Conservation (phyloP, 2,113 vertebrate genomes). For the Tympanuchus pallidicinctus region DNA sequence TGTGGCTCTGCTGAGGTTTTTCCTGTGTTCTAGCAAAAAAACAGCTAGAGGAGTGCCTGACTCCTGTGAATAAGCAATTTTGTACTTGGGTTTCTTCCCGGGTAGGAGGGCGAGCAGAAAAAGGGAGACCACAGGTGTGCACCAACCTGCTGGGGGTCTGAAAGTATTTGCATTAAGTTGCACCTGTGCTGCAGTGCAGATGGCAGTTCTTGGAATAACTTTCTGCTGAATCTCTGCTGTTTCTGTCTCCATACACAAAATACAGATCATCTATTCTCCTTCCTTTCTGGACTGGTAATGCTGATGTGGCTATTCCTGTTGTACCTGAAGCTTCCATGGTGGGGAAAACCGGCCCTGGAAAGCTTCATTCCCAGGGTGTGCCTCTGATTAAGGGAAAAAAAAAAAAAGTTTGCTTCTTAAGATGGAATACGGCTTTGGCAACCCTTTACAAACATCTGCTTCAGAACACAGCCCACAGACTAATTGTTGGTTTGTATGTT, state of each 20-base stretch:
- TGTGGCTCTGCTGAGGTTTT: neutral
- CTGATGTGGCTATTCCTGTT: conserved; percentile 19
- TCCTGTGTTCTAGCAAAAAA: neutral
- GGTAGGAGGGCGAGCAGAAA: neutral
- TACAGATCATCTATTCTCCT: neutral
- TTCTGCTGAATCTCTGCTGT: neutral
- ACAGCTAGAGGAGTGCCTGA: neutral
- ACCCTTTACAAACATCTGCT: neutral
- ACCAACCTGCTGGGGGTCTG: neutral
- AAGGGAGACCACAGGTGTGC: neutral
- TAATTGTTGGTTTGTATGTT: neutral
- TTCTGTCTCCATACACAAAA: neutral
- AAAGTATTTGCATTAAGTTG: neutral
- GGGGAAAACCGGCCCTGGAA: conserved; percentile 1
- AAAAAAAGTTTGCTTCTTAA: conserved; percentile 44
- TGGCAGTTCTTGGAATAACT: neutral
- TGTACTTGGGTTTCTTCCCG: neutral
- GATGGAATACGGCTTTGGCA: conserved; percentile 12
- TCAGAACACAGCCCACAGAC: neutral
- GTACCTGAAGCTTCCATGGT: conserved; percentile 28
- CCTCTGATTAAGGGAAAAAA: conserved; percentile 25
- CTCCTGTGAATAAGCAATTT: neutral
- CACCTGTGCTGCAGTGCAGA: neutral
- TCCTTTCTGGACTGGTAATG: neutral
- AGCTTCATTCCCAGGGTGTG: conserved; percentile 34